Evolutionary conservation across 2,113 vertebrate species (phyloP).

Genomic region (Oenanthe melanoleuca): DNA sequence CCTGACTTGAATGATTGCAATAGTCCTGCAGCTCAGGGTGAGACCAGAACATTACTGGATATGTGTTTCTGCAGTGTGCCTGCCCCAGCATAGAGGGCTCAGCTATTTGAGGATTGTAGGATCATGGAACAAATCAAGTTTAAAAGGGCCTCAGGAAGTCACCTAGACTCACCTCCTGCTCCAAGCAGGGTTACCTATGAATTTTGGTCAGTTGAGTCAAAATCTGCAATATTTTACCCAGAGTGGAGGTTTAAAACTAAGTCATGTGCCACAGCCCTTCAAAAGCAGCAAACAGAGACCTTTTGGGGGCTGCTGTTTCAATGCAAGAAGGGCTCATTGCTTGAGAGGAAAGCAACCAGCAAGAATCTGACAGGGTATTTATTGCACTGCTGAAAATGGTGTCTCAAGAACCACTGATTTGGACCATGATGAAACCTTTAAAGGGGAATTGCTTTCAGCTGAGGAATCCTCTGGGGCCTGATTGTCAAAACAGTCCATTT

Average conservation of each 20-base stretch:
- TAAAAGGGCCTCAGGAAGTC: neutral
- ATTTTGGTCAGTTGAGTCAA: neutral
- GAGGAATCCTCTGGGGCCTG: constrained; percentile 7
- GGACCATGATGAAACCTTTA: constrained; percentile 39
- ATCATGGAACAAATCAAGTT: neutral
- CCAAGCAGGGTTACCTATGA: neutral
- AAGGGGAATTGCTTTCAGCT: constrained; percentile 50
- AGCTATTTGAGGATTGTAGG: neutral
- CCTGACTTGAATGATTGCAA: neutral
- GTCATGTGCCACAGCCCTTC: neutral
- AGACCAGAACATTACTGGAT: neutral
- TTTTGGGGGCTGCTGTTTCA: neutral
- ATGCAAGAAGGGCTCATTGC: neutral
- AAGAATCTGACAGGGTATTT: neutral
- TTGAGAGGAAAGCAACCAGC: neutral
- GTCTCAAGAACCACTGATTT: constrained; percentile 1
- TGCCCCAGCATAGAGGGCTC: neutral
- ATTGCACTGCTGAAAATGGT: neutral
- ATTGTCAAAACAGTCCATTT: constrained; percentile 33
- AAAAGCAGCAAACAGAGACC: neutral
- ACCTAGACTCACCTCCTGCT: neutral
- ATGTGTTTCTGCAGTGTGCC: neutral
- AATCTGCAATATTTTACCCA: neutral
- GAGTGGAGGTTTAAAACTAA: neutral
- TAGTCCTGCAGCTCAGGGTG: neutral